Base-by-base conservation (phyloP, 2,888 invertebrate genomes). In the Apotomis turbidana region DNA sequence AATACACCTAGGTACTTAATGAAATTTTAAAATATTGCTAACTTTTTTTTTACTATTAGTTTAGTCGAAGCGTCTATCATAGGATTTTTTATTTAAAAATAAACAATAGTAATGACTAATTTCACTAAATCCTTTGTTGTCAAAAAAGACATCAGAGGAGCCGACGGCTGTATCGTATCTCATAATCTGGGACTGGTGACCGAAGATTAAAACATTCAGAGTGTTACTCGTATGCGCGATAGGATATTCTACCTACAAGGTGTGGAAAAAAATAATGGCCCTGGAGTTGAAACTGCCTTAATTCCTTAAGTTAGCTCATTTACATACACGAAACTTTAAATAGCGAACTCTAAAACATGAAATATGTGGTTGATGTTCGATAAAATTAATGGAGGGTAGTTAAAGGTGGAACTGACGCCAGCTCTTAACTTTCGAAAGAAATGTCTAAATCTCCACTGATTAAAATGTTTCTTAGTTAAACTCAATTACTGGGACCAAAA, bases 131-230 rank as follows among this genome's bases (percentile, higher is more conserved):
- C 51, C 62, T 63, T 74, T 76, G 78, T 76, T 75, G 76, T 76
- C 75, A 67, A 76, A 76, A 77, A 75, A 74, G 76, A 78, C 78
- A 78, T 83, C 81, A 79, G 76, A 81, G 78, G 78, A 76, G 81
- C 82, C 81, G 82, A 80, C 81, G 77, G 78, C 77, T 77, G 76
- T 82, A 80, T 83, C 80, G 76, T 78, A 79, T 80, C 81, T 83
- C 76, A 78, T 83, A 84, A 85, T 84, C 83, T 81, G 82, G 81
- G 83, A 81, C 81, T 80, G 66, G 77, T 74, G 77, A 27, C 78
- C 27, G 9, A 12, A 72, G 72, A 72, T n/a, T 68, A 58, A 51
- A 57, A 12, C 0, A 41, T n/a, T 36, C 52, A 71, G 71, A 71
- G 41, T 55, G 71, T 9, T 54, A 27, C 27, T 27, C 27, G 27